Conservation (phyloP, 2,888 invertebrate species). For the Caradrina kadenii region DNA sequence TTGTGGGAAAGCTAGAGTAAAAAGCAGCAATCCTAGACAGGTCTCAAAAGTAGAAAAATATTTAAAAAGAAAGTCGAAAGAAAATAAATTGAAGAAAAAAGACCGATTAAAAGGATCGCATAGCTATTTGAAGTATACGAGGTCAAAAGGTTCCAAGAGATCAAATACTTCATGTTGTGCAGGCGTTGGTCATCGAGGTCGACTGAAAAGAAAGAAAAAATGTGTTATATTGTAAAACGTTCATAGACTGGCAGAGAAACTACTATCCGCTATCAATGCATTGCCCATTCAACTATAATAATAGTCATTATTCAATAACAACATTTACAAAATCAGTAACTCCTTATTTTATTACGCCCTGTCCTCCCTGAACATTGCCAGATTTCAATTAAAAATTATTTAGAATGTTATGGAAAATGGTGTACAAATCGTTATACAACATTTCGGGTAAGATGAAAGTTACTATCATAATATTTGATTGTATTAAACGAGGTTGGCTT, state of each 20-base stretch:
- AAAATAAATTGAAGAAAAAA: conserved; percentile 73
- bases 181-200: conserved; percentile 82
- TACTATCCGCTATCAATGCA: background rate
- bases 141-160: conserved; percentile 69
- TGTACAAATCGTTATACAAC: background rate
- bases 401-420: conserved; percentile 2
- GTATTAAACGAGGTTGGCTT: conserved; percentile 40
- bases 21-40: conserved; percentile 64
- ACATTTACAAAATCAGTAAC: conserved; percentile 1
- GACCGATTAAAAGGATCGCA: conserved; percentile 77
- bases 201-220: conserved; percentile 68
- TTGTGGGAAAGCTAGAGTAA: conserved; percentile 74
- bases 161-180: conserved; percentile 75
- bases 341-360: conserved; percentile 27
- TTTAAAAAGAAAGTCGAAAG: conserved; percentile 78
- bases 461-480: background rate
- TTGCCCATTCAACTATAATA: conserved; percentile 1
- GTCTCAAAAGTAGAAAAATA: conserved; percentile 71
- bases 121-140: conserved; percentile 71
- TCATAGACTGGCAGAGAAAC: conserved; percentile 11
- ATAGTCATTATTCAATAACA: conserved; percentile 18
- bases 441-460: conserved; percentile 44
- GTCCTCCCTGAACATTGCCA: background rate
- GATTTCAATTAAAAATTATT: background rate
- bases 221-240: conserved; percentile 69